Evolutionary conservation across 2,888 invertebrate genomes (phyloP).

Genomic region (Chymomyza fuscimana): DNA sequence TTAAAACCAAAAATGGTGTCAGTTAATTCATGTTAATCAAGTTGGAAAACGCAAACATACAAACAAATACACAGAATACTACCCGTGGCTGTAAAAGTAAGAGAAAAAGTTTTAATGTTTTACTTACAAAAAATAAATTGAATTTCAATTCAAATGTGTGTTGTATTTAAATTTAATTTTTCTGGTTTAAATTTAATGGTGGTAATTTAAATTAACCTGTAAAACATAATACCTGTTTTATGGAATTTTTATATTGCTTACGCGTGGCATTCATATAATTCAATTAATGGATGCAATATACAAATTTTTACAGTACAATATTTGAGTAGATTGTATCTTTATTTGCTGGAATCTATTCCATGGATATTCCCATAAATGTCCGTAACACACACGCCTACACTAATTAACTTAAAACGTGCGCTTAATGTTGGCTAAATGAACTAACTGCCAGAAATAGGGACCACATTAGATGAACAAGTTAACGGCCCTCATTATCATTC

Average conservation of each 20-base stretch:
- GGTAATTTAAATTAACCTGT: background rate
- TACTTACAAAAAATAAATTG: background rate
- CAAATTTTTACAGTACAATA: background rate
- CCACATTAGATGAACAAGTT: conserved; percentile 52
- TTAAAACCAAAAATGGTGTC: background rate
- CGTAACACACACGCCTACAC: conserved; percentile 11
- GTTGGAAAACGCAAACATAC: background rate
- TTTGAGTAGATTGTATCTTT: background rate
- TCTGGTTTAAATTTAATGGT: background rate
- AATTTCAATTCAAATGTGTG: background rate
- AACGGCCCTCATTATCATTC: conserved; percentile 66
- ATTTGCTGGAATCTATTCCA: background rate
- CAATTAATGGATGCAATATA: background rate
- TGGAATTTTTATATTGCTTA: background rate
- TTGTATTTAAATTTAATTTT: background rate
- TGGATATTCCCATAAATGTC: background rate
- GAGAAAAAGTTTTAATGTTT: no score
- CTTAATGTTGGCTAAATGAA: conserved; percentile 68
- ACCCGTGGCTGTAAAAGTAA: no score
- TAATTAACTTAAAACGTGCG: conserved; percentile 66
- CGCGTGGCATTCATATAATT: background rate
- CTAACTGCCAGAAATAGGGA: conserved; percentile 60
- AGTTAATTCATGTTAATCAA: conserved; percentile 28
- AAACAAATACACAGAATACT: background rate
- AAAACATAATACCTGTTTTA: background rate